These are phyloP conservation scores for Perca fluviatilis DNA, from an alignment of 2,113 vertebrate species.

Conservation along the genomic window DNA sequence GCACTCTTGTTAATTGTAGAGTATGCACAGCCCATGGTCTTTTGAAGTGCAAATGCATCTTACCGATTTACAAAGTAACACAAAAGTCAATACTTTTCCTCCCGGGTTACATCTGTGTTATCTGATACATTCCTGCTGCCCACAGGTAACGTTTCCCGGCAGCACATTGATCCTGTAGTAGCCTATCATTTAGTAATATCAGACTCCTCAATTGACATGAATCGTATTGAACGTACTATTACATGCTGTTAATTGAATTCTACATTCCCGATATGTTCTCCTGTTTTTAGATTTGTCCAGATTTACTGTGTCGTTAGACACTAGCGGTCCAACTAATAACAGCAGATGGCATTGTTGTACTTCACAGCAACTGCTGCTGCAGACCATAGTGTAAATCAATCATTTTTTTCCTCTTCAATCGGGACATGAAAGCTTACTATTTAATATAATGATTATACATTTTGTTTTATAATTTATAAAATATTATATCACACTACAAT, in stretches of 20 bases:
- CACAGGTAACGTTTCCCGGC: neutral
- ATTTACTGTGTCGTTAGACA: neutral
- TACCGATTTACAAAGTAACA: neutral
- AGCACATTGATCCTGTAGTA: neutral
- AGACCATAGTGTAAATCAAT: neutral
- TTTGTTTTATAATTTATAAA: neutral
- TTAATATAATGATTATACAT: neutral
- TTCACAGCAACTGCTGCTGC: neutral
- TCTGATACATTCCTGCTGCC: neutral
- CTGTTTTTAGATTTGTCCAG: neutral
- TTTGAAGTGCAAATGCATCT: neutral
- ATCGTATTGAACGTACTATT: neutral
- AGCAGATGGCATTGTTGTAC: slow-evolving; percentile 55
- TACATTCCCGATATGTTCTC: neutral
- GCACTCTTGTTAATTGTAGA: neutral
- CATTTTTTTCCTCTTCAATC: neutral
- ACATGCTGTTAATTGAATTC: neutral
- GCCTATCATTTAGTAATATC: neutral
- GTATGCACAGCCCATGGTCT: neutral
- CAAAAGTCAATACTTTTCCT: no score
- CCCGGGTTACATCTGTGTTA: neutral
- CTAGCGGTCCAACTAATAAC: neutral
- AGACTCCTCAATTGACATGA: no score
- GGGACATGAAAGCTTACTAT: neutral
- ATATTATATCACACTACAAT: neutral